Evolutionary conservation across 2,888 invertebrate genomes (phyloP), one percentile per base, ranked within the genome.

Genomic region (Lymantria dispar): DNA sequence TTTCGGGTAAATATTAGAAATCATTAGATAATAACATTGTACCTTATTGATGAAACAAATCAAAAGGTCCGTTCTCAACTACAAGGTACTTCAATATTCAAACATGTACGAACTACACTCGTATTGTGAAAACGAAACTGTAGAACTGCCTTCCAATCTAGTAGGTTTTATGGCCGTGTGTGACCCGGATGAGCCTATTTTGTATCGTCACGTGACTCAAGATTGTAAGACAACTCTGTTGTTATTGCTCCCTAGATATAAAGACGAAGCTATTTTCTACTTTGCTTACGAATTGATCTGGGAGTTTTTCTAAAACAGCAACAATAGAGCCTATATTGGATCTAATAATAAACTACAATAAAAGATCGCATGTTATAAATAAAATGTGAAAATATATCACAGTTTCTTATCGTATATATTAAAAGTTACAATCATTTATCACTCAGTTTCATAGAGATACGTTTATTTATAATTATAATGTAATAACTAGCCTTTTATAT

Each of bases 141-240:
- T 44, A 15, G 29, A 59, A 54, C 50, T 54, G 47, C 37, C 38
- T 58, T 58, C 66, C 64, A 66, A 66, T 66, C 56, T 52, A 39
- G 46, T 45, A 29, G 50, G 55, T 56, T 66, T 66, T 66, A 66
- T 55, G 36, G 40, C 64, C 52, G 36, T 42, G 47, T 59, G 52
- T 58, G 49, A 41, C 9, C 33, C 44, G 45, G 54, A 54, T 39
- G 41, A 15, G 31, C 12, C 47, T 31, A 54, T 65, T 55, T 51
- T 51, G 46, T 47, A 46, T 53, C 54, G 57, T 55, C 66, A 48
- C 48, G 55, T 59, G 60, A 46, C 52, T 48, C 46, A 44, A 45
- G 48, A 54, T 56, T 43, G 41, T 45, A 13, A 39, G 5, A 14
- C 10, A 15, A 40, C 14, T 30, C 7, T 43, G 12, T 14, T 8